Evolutionary conservation across 2,113 vertebrate species (phyloP), one percentile per base, ranked within the genome.

Genomic region (Festucalex cinctus): DNA sequence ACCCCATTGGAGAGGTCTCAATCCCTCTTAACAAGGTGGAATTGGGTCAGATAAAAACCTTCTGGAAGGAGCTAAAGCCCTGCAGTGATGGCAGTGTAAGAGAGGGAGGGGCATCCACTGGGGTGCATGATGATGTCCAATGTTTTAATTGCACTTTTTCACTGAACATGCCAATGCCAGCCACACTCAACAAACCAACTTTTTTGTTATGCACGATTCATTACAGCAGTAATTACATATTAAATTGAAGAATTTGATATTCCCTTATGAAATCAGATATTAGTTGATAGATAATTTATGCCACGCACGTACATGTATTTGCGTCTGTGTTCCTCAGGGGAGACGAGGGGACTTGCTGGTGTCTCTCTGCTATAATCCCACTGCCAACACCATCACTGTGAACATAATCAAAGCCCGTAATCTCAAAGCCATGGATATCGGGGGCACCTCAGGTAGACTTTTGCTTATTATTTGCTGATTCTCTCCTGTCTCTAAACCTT

Each of bases 351-450:
- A 89, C 78, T 85, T 90, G 77, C 85, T 89, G 77, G 26, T 88
- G 75, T 90, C 89, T 65, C 85, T 99, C 83, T 99, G 97, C 88
- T 99, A 98, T 89, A 99, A 98, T 83, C 97, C 97, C 82, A 95
- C 95, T 0, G 94, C 93, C 87, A 99, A 99, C 89, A 97, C 92
- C 90, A 98, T 99, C 85, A 95, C 95, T 90, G 96, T 99, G 89
- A 98, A 94, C 90, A 98, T 99, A 92, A 98, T 99, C 91, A 99
- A 99, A 92, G 97, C 97, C 0, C 91, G 97, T 35, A 95, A 99
- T 90, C 94, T 99, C 86, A 99, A 98, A 98, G 97, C 97, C 95
- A 98, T 98, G 97, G 97, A 98, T 88, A 98, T 99, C 59, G 97
- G 97, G 66, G 97, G 97, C 75, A 98, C 97, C 2, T 98, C 97